Conservation (phyloP, 2,113 vertebrate species). For the Protobothrops flavoviridis region DNA sequence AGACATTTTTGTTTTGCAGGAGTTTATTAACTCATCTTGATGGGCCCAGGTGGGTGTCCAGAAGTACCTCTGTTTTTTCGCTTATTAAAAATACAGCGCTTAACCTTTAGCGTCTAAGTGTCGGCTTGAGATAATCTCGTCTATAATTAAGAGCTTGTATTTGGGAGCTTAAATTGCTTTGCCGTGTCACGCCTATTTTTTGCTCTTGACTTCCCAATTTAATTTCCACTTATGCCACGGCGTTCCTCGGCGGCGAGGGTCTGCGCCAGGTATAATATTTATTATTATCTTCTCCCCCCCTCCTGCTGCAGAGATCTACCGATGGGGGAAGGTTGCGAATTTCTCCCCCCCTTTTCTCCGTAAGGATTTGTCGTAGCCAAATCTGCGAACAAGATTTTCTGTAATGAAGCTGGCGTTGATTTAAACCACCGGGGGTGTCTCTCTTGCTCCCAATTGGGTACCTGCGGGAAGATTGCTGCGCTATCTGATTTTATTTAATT, state of each 20-base stretch:
- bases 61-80: conserved; percentile 21
- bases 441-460: accelerated
- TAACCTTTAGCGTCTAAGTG: conserved; percentile 62
- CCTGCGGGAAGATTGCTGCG: not conserved
- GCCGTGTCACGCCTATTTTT: conserved; percentile 45
- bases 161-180: conserved; percentile 45
- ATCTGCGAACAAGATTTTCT: too few relatives aligned
- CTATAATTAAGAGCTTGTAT: conserved; percentile 59
- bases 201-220: conserved; percentile 56
- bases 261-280: not conserved
- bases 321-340: too few relatives aligned
- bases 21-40: conserved; percentile 3
- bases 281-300: not conserved
- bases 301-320: not conserved
- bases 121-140: conserved; percentile 49
- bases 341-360: not conserved
- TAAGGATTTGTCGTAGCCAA: not conserved
- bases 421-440: not conserved
- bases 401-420: not conserved
- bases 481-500: not conserved
- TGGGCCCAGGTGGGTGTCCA: not conserved
- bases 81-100: conserved; percentile 54
- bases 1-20: not conserved
- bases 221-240: conserved; percentile 31
- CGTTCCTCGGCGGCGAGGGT: not conserved